Conservation (phyloP, 64 coral and sea anemone genomes). For the Montipora efflorescens region DNA sequence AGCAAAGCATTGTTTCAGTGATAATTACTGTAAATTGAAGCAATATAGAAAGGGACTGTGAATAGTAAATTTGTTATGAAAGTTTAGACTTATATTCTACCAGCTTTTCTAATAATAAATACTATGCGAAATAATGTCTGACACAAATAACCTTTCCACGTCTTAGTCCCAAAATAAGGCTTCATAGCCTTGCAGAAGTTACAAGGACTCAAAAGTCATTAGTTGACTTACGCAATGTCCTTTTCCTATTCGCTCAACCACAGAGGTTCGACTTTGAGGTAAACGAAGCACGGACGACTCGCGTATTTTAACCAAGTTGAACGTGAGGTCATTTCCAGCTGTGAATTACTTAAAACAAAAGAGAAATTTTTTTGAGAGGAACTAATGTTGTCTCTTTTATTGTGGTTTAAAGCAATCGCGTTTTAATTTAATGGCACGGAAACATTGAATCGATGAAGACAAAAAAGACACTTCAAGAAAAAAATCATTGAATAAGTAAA, state of each 20-base stretch:
- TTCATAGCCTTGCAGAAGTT: too few species aligned
- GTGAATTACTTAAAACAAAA: background rate
- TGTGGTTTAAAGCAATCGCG: background rate
- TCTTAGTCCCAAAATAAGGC: too few species aligned
- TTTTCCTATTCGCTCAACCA: background rate
- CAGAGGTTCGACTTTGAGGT: background rate
- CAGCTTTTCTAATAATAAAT: too few species aligned
- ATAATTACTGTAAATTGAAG: background rate
- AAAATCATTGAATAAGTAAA: background rate
- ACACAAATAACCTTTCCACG: too few species aligned
- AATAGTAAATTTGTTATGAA: background rate
- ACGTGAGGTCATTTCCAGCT: background rate
- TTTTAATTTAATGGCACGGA: background rate
- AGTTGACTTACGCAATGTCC: background rate
- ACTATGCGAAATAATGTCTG: too few species aligned
- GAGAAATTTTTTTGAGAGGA: background rate
- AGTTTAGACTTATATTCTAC: background rate
- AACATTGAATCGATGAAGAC: background rate
- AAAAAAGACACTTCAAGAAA: background rate
- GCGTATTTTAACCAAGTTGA: background rate
- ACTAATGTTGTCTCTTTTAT: background rate
- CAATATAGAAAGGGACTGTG: background rate
- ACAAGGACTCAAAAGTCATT: background rate
- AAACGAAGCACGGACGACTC: background rate
- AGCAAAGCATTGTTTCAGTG: background rate